Conservation (phyloP, 2,797 vertebrate species). For the Pipistrellus nathusii region DNA sequence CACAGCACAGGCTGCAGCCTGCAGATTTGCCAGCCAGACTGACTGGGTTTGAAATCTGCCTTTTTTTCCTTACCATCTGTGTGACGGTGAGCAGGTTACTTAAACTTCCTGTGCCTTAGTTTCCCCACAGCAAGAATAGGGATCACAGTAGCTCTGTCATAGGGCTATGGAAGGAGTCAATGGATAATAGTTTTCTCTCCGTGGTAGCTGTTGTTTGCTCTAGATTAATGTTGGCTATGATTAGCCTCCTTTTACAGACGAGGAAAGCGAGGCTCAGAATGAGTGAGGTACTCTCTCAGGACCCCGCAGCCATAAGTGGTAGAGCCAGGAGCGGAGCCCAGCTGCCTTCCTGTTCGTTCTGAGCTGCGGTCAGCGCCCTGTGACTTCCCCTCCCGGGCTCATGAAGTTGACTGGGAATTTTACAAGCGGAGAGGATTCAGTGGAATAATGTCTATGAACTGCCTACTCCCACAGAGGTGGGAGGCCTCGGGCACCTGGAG, state of each 20-base stretch:
- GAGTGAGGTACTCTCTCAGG: background rate
- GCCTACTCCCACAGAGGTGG: background rate
- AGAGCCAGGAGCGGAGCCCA: background rate
- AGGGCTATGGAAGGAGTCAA: background rate
- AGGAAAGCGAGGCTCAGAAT: background rate
- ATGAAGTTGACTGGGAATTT: background rate
- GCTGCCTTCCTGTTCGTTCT: background rate
- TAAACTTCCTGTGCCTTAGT: background rate
- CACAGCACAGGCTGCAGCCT: background rate
- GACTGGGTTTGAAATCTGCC: background rate
- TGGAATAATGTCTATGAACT: background rate
- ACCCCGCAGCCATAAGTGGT: background rate
- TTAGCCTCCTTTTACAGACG: background rate
- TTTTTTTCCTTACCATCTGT: background rate
- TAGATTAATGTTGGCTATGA: background rate
- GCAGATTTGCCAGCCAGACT: background rate
- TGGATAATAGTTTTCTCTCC: background rate
- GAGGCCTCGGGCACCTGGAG: background rate
- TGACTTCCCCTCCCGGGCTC: background rate
- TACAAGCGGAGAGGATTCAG: background rate
- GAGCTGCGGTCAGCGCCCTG: background rate
- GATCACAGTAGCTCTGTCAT: background rate
- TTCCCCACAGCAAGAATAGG: background rate
- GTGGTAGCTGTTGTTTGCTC: background rate
- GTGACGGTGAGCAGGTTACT: background rate